Evolutionary conservation across 2,797 vertebrate species (phyloP).

Genomic region (Hapalemur alaotrensis): DNA sequence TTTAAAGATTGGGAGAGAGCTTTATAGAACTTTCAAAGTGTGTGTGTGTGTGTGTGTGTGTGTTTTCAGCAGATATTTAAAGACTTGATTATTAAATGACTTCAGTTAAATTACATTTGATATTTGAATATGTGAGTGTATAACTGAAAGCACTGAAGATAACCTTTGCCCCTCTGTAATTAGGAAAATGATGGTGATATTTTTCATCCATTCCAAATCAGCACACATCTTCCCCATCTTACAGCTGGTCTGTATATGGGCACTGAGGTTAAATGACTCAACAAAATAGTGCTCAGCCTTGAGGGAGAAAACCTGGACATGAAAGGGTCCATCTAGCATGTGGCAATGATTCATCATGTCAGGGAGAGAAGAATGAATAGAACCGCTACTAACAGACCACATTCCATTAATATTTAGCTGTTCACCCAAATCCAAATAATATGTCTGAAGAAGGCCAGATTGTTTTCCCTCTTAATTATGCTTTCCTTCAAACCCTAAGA

Average conservation of each 20-base stretch:
- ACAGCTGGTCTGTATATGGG: neutral
- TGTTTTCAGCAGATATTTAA: conserved; percentile 67
- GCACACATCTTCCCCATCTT: neutral
- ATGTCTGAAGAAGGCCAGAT: neutral
- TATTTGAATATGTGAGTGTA: neutral
- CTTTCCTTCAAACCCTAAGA: neutral
- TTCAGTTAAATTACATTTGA: conserved; percentile 70
- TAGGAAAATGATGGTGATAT: neutral
- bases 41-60: neutral
- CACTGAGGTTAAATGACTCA: neutral
- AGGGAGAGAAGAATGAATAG: neutral
- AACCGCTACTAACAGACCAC: neutral
- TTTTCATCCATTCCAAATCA: neutral
- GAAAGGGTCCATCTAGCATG: neutral
- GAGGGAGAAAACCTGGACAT: neutral
- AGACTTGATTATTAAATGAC: conserved; percentile 68
- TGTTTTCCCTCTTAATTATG: neutral
- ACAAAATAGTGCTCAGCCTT: neutral
- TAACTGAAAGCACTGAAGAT: conserved; percentile 56
- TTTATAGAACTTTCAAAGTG: conserved; percentile 47
- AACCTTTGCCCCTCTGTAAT: conserved; percentile 39
- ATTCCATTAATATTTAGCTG: neutral
- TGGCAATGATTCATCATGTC: neutral
- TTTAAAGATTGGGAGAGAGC: conserved; percentile 62
- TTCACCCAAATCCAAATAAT: neutral